Evolutionary conservation across 2,888 invertebrate species (phyloP).

Genomic region (Epistrophe grossulariae): DNA sequence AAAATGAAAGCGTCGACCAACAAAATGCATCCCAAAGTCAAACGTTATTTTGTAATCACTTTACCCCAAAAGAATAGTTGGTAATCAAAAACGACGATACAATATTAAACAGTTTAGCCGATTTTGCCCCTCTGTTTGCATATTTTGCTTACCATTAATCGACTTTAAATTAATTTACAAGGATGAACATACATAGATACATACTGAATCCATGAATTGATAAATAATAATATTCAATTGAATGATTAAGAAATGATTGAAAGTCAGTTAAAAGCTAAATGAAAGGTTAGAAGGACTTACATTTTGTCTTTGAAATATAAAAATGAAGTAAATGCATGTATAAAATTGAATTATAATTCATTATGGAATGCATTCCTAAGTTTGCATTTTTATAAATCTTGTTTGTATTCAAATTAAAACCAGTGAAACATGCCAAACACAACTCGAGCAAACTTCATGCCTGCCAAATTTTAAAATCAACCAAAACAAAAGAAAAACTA

Average conservation of each 20-base stretch:
- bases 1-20: too few species aligned
- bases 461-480: constrained; percentile 39
- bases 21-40: too few species aligned
- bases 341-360: neutral
- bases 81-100: too few species aligned
- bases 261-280: neutral
- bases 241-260: neutral
- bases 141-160: neutral
- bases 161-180: neutral
- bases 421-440: constrained; percentile 49
- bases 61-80: too few species aligned
- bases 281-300: neutral
- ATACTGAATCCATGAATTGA: neutral
- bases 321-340: neutral
- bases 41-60: too few species aligned
- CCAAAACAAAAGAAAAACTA: constrained; percentile 44
- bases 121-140: neutral
- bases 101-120: too few species aligned
- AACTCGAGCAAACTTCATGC: constrained; percentile 58
- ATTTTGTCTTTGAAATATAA: neutral
- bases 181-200: neutral
- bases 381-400: neutral
- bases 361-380: neutral
- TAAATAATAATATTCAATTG: neutral
- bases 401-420: constrained; percentile 22